phyloP scores from a whole-genome alignment of 2,797 vertebrate species.

The Gambelia wislizenii region DNA sequence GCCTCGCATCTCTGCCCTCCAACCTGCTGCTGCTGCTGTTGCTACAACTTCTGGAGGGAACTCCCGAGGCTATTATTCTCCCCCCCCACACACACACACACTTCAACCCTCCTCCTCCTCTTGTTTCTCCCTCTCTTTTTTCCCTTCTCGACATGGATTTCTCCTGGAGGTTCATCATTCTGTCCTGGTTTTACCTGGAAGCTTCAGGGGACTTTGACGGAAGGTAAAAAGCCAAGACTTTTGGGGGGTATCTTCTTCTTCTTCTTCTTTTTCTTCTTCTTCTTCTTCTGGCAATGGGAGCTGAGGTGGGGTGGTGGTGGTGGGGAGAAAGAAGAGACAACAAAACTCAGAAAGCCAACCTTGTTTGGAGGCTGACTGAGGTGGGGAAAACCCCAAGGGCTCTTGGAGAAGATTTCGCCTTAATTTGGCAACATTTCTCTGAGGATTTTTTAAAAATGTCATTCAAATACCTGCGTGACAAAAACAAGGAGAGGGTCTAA shows the following conservation, averaged over 20 bases:
- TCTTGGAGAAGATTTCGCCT: neutral
- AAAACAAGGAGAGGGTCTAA: too few relatives aligned
- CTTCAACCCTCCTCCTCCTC: too few relatives aligned
- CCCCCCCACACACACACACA: too few relatives aligned
- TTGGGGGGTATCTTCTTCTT: neutral
- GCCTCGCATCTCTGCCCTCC: constrained; percentile 13
- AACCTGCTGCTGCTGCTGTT: constrained; percentile 41
- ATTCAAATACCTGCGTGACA: too few relatives aligned
- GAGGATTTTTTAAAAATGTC: too few relatives aligned
- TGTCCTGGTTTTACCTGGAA: constrained; percentile 80
- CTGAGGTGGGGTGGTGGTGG: neutral
- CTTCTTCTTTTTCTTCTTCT: fast-evolving
- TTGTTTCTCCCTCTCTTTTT: too few relatives aligned
- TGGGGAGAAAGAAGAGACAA: neutral
- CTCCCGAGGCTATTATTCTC: neutral
- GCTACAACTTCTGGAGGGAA: too few relatives aligned
- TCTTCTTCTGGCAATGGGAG: neutral
- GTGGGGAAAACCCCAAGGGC: too few relatives aligned
- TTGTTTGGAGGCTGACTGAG: too few relatives aligned
- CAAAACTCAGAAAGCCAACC: too few relatives aligned
- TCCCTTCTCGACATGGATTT: constrained; percentile 77
- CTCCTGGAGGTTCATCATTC: constrained; percentile 81
- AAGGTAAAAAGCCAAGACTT: constrained; percentile 83
- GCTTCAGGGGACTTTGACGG: constrained; percentile 89
- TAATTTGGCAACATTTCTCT: neutral